These are phyloP conservation scores for Megaustenia siamemsis DNA, from an alignment of 2,888 invertebrate species.

Conservation along the genomic window DNA sequence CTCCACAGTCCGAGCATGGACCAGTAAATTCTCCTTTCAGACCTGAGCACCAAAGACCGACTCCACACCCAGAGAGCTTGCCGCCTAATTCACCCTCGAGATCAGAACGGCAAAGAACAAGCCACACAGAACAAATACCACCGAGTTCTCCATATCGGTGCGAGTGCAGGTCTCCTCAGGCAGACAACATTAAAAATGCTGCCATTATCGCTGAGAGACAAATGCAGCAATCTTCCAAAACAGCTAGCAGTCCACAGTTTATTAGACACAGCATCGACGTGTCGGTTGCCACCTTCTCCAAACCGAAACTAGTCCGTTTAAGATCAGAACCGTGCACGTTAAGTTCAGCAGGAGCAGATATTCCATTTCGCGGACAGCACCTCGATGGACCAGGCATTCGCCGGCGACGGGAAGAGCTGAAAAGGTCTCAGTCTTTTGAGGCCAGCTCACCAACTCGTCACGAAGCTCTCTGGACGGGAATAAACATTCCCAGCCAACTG, in stretches of 20 bases:
- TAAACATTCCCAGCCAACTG: constrained; percentile 48
- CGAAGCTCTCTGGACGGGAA: constrained; percentile 49
- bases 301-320: constrained; percentile 50
- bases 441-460: constrained; percentile 45
- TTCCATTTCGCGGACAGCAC: background rate
- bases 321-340: constrained; percentile 47
- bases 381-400: constrained; percentile 22
- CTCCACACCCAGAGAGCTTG: constrained; percentile 38
- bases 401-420: constrained; percentile 45
- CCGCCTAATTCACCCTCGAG: constrained; percentile 44
- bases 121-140: constrained; percentile 8
- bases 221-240: constrained; percentile 2
- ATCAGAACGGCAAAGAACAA: constrained; percentile 29
- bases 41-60: constrained; percentile 39
- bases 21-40: constrained; percentile 43
- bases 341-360: background rate
- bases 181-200: constrained; percentile 43
- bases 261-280: constrained; percentile 36
- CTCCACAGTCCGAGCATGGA: constrained; percentile 38
- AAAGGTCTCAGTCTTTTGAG: constrained; percentile 52
- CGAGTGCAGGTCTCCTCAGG: constrained; percentile 35
- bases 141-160: constrained; percentile 6
- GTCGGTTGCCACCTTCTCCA: constrained; percentile 34
- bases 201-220: constrained; percentile 36
- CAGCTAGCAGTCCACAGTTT: constrained; percentile 5